A percentile compares a stretch with the other conserved stretches of the same genome.
Conservation (phyloP, 2,113 vertebrate genomes). For the Atractosteus spatula region DNA sequence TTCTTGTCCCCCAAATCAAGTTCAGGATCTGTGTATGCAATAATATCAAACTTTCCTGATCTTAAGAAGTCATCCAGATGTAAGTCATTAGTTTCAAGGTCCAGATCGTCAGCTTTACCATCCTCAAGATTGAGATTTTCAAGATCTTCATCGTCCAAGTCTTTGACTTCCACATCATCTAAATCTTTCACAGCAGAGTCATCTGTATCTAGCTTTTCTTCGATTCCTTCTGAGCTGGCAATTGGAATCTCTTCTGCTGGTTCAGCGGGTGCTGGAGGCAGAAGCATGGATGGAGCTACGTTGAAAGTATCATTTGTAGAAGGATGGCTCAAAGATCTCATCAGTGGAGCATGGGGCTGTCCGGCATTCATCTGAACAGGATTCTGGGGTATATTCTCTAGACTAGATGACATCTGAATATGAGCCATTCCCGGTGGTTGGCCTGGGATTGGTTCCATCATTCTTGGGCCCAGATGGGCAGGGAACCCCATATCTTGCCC, state of each 20-base stretch:
- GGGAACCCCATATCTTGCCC: slow-evolving; percentile 63
- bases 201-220: slow-evolving; percentile 87
- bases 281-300: slow-evolving; percentile 59
- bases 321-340: slow-evolving; percentile 78
- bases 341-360: slow-evolving; percentile 60
- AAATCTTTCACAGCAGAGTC: slow-evolving; percentile 91
- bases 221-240: slow-evolving; percentile 64
- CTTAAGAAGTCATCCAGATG: slow-evolving; percentile 90
- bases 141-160: slow-evolving; percentile 90
- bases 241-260: slow-evolving; percentile 51
- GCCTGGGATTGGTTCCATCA: slow-evolving; percentile 53
- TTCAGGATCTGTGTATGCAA: slow-evolving; percentile 94
- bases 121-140: slow-evolving; percentile 93
- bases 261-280: slow-evolving; percentile 48
- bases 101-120: slow-evolving; percentile 90
- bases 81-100: slow-evolving; percentile 87
- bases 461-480: slow-evolving; percentile 49
- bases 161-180: slow-evolving; percentile 93
- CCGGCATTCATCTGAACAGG: slow-evolving; percentile 57
- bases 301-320: slow-evolving; percentile 67
- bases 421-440: slow-evolving; percentile 57
- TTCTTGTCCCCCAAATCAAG: slow-evolving; percentile 93
- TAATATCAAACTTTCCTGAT: slow-evolving; percentile 93
- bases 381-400: slow-evolving; percentile 70
- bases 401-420: slow-evolving; percentile 61